Conservation (phyloP, 1,140 invertebrate genomes). For the Trachelipus rathkii region DNA sequence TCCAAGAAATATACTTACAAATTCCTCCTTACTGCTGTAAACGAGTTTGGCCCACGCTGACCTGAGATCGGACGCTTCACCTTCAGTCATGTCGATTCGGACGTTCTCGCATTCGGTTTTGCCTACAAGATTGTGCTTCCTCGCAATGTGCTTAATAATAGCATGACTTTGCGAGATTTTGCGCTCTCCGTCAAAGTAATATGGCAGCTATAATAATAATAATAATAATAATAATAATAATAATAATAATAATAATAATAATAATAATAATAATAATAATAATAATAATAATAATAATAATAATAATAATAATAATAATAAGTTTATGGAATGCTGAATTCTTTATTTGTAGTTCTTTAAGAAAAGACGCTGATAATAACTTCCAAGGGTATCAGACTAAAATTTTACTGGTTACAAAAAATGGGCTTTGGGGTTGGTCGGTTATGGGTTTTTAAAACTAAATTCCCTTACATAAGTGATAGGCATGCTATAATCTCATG, state of each 20-base stretch:
- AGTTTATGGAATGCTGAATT: too few species aligned
- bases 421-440: too few species aligned
- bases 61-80: background rate
- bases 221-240: background rate
- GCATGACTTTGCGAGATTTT: conserved; percentile 53
- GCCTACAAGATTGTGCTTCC: conserved; percentile 50
- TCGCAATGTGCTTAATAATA: conserved; percentile 51
- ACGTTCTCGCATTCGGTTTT: conserved; percentile 48
- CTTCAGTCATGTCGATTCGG: conserved; percentile 47
- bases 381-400: too few species aligned
- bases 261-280: background rate
- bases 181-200: conserved; percentile 53
- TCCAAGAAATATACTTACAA: background rate
- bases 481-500: too few species aligned
- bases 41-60: background rate
- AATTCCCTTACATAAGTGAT: too few species aligned
- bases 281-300: background rate
- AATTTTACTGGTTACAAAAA: too few species aligned
- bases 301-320: too few species aligned
- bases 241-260: background rate
- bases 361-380: too few species aligned
- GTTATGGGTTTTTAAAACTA: too few species aligned
- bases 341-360: too few species aligned
- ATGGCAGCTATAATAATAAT: conserved; percentile 50
- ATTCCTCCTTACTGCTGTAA: background rate